Conservation (phyloP, 1,140 invertebrate species). For the Zophobas atratus region DNA sequence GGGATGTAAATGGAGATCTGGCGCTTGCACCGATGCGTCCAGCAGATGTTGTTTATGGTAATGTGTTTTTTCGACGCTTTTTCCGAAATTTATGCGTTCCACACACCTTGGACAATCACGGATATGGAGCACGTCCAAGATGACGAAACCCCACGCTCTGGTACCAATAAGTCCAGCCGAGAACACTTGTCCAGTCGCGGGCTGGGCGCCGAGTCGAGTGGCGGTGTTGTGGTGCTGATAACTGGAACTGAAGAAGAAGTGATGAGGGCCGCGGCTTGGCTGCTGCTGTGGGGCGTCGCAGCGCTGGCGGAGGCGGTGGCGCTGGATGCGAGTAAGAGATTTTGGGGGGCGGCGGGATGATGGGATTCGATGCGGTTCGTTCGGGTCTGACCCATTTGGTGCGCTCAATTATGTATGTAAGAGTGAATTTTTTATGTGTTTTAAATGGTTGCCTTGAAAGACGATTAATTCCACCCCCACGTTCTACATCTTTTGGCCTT, state of each 20-base stretch:
- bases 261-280: slow-evolving; percentile 11
- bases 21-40: not conserved
- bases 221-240: not conserved
- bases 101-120: slow-evolving; percentile 13
- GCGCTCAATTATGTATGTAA: not conserved
- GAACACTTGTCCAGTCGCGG: slow-evolving; percentile 39
- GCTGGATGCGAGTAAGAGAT: slow-evolving; percentile 21
- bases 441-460: slow-evolving; percentile 18
- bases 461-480: slow-evolving; percentile 4
- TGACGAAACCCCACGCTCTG: slow-evolving; percentile 38
- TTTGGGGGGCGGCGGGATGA: not conserved
- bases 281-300: slow-evolving; percentile 4
- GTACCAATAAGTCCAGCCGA: slow-evolving; percentile 32
- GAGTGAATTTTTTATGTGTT: not conserved
- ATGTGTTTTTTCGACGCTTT: not conserved
- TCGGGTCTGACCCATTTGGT: not conserved
- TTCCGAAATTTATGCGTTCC: slow-evolving; percentile 3
- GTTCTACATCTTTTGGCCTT: not conserved
- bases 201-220: slow-evolving; percentile 32
- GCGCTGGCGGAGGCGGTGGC: slow-evolving; percentile 12
- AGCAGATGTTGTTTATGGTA: not conserved
- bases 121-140: slow-evolving; percentile 33
- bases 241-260: too few species aligned
- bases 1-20: slow-evolving; percentile 3
- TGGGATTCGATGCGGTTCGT: not conserved